Evolutionary conservation across 2,888 invertebrate genomes (phyloP).

Genomic region (Schizotus pectinicornis): DNA sequence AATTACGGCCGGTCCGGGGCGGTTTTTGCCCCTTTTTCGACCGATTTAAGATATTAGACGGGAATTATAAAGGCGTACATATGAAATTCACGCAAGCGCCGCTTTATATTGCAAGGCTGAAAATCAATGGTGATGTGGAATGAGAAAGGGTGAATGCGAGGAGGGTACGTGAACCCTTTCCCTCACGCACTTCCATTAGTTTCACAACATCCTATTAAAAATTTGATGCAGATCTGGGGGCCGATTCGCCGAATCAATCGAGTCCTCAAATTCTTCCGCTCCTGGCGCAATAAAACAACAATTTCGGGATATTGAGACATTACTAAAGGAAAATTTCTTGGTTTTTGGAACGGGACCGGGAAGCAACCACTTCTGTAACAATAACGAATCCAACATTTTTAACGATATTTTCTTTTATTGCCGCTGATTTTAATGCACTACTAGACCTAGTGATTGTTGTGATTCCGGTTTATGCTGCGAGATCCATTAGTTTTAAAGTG

Average conservation of each 20-base stretch:
- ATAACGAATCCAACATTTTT: too few relatives aligned
- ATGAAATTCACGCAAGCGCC: slow-evolving; percentile 43
- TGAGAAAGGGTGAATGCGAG: slow-evolving; percentile 32
- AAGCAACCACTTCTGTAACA: too few relatives aligned
- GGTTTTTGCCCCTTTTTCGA: neutral
- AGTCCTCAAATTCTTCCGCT: too few relatives aligned
- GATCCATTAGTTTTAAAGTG: slow-evolving; percentile 6
- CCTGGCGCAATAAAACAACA: too few relatives aligned
- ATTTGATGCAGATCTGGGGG: neutral
- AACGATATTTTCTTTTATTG: too few relatives aligned
- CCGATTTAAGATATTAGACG: slow-evolving; percentile 6
- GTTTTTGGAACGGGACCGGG: too few relatives aligned
- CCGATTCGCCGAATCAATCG: too few relatives aligned
- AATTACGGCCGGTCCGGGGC: neutral
- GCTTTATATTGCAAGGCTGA: slow-evolving; percentile 40
- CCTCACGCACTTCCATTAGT: slow-evolving; percentile 25
- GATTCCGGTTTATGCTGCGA: too few relatives aligned
- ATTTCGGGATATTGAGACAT: too few relatives aligned
- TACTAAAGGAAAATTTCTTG: too few relatives aligned
- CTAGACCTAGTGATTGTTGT: too few relatives aligned
- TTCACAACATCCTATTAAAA: slow-evolving; percentile 8
- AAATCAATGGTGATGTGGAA: slow-evolving; percentile 41
- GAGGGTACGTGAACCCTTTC: slow-evolving; percentile 29
- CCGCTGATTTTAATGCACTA: too few relatives aligned
- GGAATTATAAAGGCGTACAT: slow-evolving; percentile 36